A percentile compares a stretch with the other conserved stretches of the same genome.
Conservation (phyloP, 2,113 vertebrate genomes). For the Pangasianodon hypophthalmus region DNA sequence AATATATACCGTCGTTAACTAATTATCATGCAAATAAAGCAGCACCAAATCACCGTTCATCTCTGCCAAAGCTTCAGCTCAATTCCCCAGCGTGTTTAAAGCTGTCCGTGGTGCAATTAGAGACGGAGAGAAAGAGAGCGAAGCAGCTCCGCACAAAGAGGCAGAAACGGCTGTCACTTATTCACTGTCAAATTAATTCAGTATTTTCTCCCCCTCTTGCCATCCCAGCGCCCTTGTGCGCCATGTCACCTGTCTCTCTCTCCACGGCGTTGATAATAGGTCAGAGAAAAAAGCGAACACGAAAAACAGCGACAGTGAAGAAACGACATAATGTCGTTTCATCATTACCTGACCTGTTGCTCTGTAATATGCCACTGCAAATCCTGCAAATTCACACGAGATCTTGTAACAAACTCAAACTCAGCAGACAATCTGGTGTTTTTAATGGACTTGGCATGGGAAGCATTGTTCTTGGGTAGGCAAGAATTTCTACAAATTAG, state of each 20-base stretch:
- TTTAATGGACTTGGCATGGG: neutral
- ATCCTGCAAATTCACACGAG: conserved; percentile 74
- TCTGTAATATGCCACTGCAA: conserved; percentile 72
- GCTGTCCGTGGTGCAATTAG: conserved; percentile 83
- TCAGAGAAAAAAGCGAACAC: conserved; percentile 64
- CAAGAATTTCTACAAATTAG: neutral
- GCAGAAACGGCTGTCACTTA: conserved; percentile 77
- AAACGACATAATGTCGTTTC: conserved; percentile 70
- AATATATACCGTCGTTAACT: conserved; percentile 73
- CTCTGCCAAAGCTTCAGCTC: conserved; percentile 68
- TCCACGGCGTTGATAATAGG: conserved; percentile 74
- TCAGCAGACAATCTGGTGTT: neutral
- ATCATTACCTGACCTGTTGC: conserved; percentile 86
- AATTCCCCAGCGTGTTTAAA: conserved; percentile 81
- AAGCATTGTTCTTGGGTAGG: neutral
- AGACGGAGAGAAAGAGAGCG: conserved; percentile 61
- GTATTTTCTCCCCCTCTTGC: conserved; percentile 53
- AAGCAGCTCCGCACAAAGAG: conserved; percentile 66
- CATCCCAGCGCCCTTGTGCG: conserved; percentile 69
- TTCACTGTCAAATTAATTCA: conserved; percentile 91
- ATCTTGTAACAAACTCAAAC: conserved; percentile 40
- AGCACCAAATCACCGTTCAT: conserved; percentile 77
- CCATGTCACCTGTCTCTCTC: conserved; percentile 71
- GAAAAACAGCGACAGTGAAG: conserved; percentile 72
- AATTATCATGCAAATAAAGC: conserved; percentile 85